Evolutionary conservation across 1,140 invertebrate species (phyloP).

Genomic region (Caenorhabditis tropicalis): DNA sequence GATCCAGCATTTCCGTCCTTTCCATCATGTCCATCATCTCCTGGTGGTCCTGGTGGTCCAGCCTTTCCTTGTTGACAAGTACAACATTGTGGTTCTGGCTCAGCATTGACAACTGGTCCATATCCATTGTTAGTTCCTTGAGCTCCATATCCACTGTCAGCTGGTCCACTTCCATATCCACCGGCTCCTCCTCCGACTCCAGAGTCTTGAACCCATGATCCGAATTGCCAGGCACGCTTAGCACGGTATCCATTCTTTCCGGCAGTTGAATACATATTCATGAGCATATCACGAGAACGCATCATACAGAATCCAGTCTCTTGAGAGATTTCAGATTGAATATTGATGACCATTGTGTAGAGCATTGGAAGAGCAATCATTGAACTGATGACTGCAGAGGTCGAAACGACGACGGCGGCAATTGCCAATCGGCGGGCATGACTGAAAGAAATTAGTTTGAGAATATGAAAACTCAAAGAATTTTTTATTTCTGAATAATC

Average conservation of each 20-base stretch:
- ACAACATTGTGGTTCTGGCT: conserved; percentile 58
- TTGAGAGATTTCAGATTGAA: conserved; percentile 53
- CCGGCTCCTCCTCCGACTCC: conserved; percentile 59
- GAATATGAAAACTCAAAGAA: too few species aligned
- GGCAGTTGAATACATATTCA: conserved; percentile 17
- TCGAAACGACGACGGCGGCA: conserved; percentile 54
- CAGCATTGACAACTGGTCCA: conserved; percentile 60
- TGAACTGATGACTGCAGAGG: conserved; percentile 54
- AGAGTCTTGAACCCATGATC: conserved; percentile 61
- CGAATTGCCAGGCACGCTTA: conserved; percentile 62
- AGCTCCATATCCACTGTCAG: conserved; percentile 10
- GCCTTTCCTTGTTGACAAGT: conserved; percentile 61
- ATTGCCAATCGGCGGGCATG: conserved; percentile 57
- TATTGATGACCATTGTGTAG: conserved; percentile 55
- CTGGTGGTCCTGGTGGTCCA: conserved; percentile 56
- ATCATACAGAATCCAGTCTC: conserved; percentile 60
- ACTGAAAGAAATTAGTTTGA: conserved; percentile 25
- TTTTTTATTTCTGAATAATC: too few species aligned
- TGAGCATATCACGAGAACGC: conserved; percentile 51
- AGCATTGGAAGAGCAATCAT: conserved; percentile 56
- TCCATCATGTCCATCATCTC: conserved; percentile 60
- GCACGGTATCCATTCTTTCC: conserved; percentile 8
- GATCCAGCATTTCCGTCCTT: conserved; percentile 56
- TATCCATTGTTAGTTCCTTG: conserved; percentile 52
- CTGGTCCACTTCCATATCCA: conserved; percentile 43